Percentiles rank a stretch among this genome's conserved stretches.
Evolutionary conservation across 2,797 vertebrate genomes (phyloP).

Genomic region (Mastacembelus armatus): DNA sequence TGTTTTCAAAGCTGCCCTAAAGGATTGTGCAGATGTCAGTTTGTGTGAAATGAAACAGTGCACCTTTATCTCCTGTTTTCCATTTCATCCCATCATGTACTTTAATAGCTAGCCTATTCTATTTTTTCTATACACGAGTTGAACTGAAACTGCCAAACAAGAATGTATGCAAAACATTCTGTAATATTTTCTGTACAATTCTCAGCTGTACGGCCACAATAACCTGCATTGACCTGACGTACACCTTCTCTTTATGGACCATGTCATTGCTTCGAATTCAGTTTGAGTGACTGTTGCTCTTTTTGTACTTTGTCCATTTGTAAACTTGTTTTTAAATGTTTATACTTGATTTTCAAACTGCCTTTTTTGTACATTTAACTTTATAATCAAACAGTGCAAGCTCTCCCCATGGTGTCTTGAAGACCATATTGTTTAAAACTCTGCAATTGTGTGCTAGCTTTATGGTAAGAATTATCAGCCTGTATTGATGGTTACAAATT

Average conservation of each 20-base stretch:
- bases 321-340: slow-evolving; percentile 99
- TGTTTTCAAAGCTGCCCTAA: slow-evolving; percentile 72
- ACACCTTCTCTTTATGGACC: slow-evolving; percentile 62
- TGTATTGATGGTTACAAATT: slow-evolving; percentile 91
- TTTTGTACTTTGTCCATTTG: slow-evolving; percentile 99
- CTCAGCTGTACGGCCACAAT: slow-evolving; percentile 74
- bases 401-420: slow-evolving; percentile 96
- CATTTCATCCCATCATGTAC: slow-evolving; percentile 65
- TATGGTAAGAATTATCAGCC: slow-evolving; percentile 87
- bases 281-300: slow-evolving; percentile 88
- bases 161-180: slow-evolving; percentile 85
- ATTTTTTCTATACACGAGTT: slow-evolving; percentile 72
- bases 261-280: slow-evolving; percentile 81
- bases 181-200: slow-evolving; percentile 81
- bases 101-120: slow-evolving; percentile 55
- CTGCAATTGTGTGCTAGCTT: slow-evolving; percentile 91
- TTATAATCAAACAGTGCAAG: slow-evolving; percentile 94
- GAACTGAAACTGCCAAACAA: slow-evolving; percentile 86
- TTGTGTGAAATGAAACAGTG: slow-evolving; percentile 72
- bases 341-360: slow-evolving; percentile 99
- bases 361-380: slow-evolving; percentile 99
- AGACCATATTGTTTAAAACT: slow-evolving; percentile 90
- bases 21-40: slow-evolving; percentile 67
- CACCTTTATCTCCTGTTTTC: slow-evolving; percentile 40
- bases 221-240: slow-evolving; percentile 49